Conservation (phyloP, 2,797 vertebrate species). For the Eidolon dupreanum region DNA sequence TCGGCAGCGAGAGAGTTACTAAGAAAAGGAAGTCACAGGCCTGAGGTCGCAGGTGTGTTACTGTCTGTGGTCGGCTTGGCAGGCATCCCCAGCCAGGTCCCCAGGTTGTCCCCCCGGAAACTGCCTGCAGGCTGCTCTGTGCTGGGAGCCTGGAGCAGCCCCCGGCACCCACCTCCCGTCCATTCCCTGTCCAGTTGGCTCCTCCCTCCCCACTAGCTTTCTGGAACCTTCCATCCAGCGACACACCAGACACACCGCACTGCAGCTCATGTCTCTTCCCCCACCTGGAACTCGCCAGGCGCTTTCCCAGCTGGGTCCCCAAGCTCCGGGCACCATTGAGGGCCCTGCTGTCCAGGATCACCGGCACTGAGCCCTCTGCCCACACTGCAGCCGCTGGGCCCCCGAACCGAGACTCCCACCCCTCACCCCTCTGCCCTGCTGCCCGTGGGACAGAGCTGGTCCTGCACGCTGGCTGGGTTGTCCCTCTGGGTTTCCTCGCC, state of each 20-base stretch:
- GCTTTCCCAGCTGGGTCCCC: not conserved
- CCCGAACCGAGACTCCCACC: not conserved
- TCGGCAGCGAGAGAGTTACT: not conserved
- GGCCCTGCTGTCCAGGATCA: accelerated
- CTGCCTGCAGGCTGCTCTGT: not conserved
- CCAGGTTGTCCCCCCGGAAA: accelerated
- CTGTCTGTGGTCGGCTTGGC: accelerated
- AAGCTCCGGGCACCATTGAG: accelerated
- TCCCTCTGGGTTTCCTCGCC: not conserved
- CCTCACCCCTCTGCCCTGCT: not conserved
- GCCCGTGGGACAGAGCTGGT: not conserved
- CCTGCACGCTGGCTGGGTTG: not conserved
- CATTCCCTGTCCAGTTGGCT: accelerated
- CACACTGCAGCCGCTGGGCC: not conserved
- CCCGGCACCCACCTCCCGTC: not conserved
- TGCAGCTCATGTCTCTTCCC: not conserved
- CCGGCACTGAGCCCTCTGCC: accelerated
- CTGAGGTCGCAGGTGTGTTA: accelerated
- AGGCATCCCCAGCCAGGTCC: not conserved
- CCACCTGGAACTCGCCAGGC: not conserved
- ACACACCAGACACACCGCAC: no score
- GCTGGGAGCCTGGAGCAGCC: not conserved
- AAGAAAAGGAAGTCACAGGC: not conserved
- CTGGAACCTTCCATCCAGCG: not conserved
- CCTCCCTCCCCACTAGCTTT: not conserved